Evolutionary conservation across 2,797 vertebrate genomes (phyloP).

Genomic region (Ptychadena robeensis): DNA sequence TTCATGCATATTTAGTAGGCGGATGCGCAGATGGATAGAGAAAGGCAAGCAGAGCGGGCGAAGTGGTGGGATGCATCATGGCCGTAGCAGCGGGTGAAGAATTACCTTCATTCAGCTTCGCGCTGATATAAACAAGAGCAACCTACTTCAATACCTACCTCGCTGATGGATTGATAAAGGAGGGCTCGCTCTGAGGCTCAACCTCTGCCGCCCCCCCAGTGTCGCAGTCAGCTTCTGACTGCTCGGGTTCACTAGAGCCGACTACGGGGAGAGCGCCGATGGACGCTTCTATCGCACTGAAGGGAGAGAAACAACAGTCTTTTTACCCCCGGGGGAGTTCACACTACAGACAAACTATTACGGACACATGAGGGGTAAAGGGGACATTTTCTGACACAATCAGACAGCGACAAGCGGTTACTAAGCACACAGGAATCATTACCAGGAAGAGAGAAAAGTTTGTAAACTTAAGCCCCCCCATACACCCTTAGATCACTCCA

Average conservation of each 20-base stretch:
- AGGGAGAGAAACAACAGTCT: constrained; percentile 83
- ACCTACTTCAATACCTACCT: constrained; percentile 81
- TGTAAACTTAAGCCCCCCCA: too few species aligned
- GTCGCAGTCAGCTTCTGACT: constrained; percentile 79
- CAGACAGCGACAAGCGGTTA: neutral
- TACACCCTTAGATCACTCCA: too few species aligned
- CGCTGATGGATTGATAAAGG: constrained; percentile 83
- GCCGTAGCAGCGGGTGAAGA: constrained; percentile 69
- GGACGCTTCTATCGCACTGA: constrained; percentile 88
- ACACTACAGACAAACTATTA: constrained; percentile 22
- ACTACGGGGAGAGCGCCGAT: constrained; percentile 77
- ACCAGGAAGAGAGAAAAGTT: too few species aligned
- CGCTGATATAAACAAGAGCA: constrained; percentile 62
- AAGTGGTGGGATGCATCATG: constrained; percentile 50
- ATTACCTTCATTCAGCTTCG: constrained; percentile 65
- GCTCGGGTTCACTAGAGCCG: constrained; percentile 87
- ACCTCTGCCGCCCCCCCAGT: constrained; percentile 78
- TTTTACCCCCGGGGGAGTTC: constrained; percentile 78
- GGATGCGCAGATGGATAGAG: constrained; percentile 36
- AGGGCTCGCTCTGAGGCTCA: constrained; percentile 80
- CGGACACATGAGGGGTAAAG: neutral
- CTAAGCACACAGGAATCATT: neutral
- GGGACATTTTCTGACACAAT: neutral
- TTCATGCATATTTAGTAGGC: constrained; percentile 44
- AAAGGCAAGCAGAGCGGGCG: constrained; percentile 62